Evolutionary conservation across 2,888 invertebrate genomes (phyloP).

Genomic region (Augochlorella aurata): DNA sequence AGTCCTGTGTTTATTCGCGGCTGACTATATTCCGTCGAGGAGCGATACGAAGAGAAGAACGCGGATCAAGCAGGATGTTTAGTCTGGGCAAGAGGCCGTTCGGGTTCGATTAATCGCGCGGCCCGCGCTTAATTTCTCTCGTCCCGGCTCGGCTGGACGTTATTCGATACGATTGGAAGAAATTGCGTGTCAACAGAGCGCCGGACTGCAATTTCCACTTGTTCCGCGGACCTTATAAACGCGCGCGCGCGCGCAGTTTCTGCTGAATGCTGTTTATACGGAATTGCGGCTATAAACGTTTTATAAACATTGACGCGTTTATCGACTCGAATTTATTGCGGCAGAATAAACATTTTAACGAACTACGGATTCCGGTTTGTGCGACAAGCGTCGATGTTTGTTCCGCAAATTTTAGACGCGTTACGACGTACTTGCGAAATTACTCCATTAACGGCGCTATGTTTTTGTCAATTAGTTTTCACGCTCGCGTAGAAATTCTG

Average conservation of each 20-base stretch:
- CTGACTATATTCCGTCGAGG: neutral
- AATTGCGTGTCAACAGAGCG: neutral
- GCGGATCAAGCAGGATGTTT: constrained; percentile 32
- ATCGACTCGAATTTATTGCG: neutral
- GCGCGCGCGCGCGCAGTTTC: neutral
- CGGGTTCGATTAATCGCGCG: constrained; percentile 53
- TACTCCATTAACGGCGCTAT: no score
- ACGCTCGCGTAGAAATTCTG: no score
- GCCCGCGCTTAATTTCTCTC: constrained; percentile 45
- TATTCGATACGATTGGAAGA: constrained; percentile 47
- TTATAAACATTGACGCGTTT: neutral
- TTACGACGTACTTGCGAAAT: no score
- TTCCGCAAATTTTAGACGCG: no score
- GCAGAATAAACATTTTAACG: neutral
- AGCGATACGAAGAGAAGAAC: neutral
- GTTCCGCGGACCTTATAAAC: neutral
- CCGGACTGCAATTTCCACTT: constrained; percentile 2
- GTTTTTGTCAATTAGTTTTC: no score
- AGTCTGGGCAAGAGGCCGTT: constrained; percentile 21
- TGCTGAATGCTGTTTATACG: neutral
- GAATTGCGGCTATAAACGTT: neutral
- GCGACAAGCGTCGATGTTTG: no score
- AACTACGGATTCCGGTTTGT: neutral
- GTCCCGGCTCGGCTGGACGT: constrained; percentile 40
- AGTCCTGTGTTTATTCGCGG: constrained; percentile 23